Base-by-base conservation (phyloP, 2,797 vertebrate species). In the Etheostoma nigrum region DNA sequence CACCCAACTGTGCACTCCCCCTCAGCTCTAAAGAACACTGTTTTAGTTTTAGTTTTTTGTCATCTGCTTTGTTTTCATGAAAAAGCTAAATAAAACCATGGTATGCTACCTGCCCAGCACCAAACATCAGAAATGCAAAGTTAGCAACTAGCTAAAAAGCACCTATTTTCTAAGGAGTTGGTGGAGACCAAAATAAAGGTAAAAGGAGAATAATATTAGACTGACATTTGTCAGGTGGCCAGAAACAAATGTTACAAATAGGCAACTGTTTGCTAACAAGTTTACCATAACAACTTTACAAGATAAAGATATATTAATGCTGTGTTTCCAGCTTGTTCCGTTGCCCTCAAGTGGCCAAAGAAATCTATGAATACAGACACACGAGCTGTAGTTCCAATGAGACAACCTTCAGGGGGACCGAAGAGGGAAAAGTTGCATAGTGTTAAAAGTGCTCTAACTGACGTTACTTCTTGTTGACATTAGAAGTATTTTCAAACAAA, bases 31-130 rank as follows among this genome's bases (percentile, higher is more conserved):
- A 15, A 65, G 42, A 67, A 19, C 8, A 33, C 76, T 54, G 40
- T 74, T 44, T 25, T 23, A 25, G 2, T 23, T 23, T 23, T 23
- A 12, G 13, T 40, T 40, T 74, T 51, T 82, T 10, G 25, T 60
- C 16, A 52, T 69, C 58, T 25, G 27, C 27, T 30, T 55, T 36
- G 60, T 63, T 73, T 70, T 63, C 52, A 55, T 25, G 10, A 12
- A 13, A 51, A 49, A 21, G 5, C 48, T 67, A 23, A 23, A 0
- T 27, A 19, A 53, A 45, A 63, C 18, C 53, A 18, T 58, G 30
- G 19, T 59, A 16, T 59, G 15, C 47, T 42, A 21, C 44, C 45
- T 9, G 48, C 21, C 30, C 11, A n/a, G 15, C 36, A n/a, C 10
- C 18, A 49, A 62, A 36, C 2, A 12, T 11, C n/a, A 59, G 53